These are phyloP conservation scores for Danio aesculapii DNA, from an alignment of 2,797 vertebrate genomes.

Conservation along the genomic window DNA sequence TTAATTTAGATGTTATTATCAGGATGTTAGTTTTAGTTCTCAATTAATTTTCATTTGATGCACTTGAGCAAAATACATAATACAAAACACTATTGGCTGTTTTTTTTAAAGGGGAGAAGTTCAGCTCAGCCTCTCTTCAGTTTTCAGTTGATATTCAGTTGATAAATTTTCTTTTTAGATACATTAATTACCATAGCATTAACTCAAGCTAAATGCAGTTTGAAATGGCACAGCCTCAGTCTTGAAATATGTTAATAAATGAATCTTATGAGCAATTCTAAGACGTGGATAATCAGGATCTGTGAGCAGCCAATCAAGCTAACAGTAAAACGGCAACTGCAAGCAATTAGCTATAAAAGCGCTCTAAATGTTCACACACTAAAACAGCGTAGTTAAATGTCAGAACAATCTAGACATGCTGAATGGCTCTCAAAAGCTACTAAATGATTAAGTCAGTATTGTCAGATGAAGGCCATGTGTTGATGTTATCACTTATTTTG, in stretches of 20 bases:
- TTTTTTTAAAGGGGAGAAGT: too few relatives aligned
- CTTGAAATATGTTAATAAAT: conserved; percentile 25
- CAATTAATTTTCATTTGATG: too few relatives aligned
- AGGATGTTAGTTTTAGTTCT: too few relatives aligned
- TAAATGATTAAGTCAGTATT: conserved; percentile 32
- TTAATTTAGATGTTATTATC: too few relatives aligned
- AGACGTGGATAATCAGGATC: conserved; percentile 46
- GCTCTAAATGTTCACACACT: conserved; percentile 35
- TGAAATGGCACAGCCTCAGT: conserved; percentile 20
- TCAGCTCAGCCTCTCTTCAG: too few relatives aligned
- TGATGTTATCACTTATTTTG: conserved; percentile 35
- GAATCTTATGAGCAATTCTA: conserved; percentile 3
- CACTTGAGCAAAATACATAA: too few relatives aligned
- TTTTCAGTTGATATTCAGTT: too few relatives aligned
- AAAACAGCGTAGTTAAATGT: conserved; percentile 52
- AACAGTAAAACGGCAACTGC: conserved; percentile 43
- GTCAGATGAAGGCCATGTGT: conserved; percentile 31
- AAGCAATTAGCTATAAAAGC: conserved; percentile 52
- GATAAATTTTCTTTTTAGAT: too few relatives aligned
- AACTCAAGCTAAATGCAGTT: neutral
- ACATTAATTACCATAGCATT: neutral
- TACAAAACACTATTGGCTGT: too few relatives aligned
- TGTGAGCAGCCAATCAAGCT: conserved; percentile 41
- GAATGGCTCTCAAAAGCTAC: conserved; percentile 41
- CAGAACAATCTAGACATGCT: conserved; percentile 48